These are phyloP conservation scores for Liolophura sinensis DNA, from an alignment of 1,140 invertebrate species.

Conservation along the genomic window DNA sequence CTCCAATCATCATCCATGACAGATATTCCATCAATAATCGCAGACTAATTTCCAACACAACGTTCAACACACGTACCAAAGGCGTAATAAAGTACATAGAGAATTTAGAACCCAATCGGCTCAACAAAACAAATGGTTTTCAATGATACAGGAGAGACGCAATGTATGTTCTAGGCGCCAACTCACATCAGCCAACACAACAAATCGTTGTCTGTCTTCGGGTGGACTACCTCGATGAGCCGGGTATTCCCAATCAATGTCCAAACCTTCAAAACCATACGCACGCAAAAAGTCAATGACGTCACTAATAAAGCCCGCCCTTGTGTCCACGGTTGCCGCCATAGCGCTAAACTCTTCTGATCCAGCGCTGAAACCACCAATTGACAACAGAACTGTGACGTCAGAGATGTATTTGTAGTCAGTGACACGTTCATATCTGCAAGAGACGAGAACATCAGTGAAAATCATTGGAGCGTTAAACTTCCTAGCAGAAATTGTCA, in stretches of 20 bases:
- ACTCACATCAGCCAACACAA: slow-evolving; percentile 77
- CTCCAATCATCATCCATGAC: too few relatives aligned
- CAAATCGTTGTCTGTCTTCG: slow-evolving; percentile 88
- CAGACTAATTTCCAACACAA: too few relatives aligned
- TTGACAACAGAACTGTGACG: slow-evolving; percentile 87
- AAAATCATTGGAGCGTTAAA: too few relatives aligned
- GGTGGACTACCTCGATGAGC: slow-evolving; percentile 88
- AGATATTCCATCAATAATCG: too few relatives aligned
- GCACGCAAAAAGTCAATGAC: slow-evolving; percentile 85
- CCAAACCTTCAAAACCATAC: slow-evolving; percentile 93
- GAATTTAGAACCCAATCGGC: too few relatives aligned
- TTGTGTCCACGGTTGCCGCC: slow-evolving; percentile 27
- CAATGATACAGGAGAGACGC: too few relatives aligned
- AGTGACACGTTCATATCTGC: slow-evolving; percentile 91
- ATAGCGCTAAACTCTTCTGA: slow-evolving; percentile 68
- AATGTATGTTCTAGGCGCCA: neutral
- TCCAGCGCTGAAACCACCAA: slow-evolving; percentile 96
- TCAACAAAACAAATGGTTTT: too few relatives aligned
- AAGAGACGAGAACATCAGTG: neutral
- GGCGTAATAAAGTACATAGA: too few relatives aligned
- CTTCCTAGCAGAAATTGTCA: too few relatives aligned
- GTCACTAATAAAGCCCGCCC: slow-evolving; percentile 34
- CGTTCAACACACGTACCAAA: too few relatives aligned
- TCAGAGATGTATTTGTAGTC: slow-evolving; percentile 92
- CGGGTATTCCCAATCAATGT: slow-evolving; percentile 97